Conservation (phyloP, 1,140 invertebrate species). For the Steinernema feltiae region DNA sequence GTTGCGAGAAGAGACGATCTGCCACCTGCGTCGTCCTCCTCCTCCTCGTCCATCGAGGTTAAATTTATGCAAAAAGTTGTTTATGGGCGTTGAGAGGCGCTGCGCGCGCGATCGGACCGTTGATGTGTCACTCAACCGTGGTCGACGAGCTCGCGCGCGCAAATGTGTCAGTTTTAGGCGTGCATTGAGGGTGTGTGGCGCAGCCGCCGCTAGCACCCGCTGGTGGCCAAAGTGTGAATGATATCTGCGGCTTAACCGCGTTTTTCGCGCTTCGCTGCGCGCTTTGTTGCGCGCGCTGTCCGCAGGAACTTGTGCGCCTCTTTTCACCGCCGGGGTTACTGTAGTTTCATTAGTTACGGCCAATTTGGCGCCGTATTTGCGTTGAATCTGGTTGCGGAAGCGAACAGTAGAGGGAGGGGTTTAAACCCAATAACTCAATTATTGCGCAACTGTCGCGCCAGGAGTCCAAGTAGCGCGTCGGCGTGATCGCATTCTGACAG, state of each 20-base stretch:
- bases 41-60: too few relatives aligned
- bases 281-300: not conserved
- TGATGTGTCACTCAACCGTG: not conserved
- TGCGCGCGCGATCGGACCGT: not conserved
- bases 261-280: not conserved
- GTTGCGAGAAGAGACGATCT: not conserved
- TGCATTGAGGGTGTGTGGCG: not conserved
- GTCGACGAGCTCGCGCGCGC: too few relatives aligned
- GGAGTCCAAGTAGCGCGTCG: too few relatives aligned
- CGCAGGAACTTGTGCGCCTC: not conserved
- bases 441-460: too few relatives aligned
- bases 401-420: too few relatives aligned
- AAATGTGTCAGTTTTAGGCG: not conserved
- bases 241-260: not conserved
- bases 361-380: too few relatives aligned
- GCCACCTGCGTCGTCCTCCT: not conserved
- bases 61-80: constrained; percentile 15
- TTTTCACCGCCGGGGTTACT: not conserved
- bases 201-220: not conserved
- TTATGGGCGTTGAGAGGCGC: not conserved
- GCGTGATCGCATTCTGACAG: too few relatives aligned
- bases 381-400: too few relatives aligned
- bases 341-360: too few relatives aligned
- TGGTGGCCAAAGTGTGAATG: not conserved
- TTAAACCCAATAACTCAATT: too few relatives aligned